These are phyloP conservation scores for Rhabdophis nuchalis DNA, from an alignment of 2,797 vertebrate species.

Conservation along the genomic window DNA sequence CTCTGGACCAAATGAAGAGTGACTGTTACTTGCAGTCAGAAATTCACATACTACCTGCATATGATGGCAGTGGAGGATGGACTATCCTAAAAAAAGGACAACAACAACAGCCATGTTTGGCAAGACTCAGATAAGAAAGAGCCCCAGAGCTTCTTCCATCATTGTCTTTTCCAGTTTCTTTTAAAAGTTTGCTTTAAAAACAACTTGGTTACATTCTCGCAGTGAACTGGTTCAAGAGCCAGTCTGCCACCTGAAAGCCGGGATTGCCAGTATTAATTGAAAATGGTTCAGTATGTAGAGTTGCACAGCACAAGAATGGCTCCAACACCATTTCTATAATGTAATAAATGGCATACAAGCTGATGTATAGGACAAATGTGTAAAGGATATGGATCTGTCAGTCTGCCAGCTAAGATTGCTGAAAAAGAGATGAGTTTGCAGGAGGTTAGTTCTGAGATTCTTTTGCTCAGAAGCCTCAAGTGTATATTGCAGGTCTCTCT, in stretches of 20 bases:
- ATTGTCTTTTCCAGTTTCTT: background rate
- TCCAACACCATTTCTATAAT: background rate
- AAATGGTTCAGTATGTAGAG: background rate
- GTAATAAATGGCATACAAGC: background rate
- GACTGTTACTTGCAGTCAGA: background rate
- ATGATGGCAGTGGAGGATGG: background rate
- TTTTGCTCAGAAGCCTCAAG: slow-evolving; percentile 38
- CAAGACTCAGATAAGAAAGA: background rate
- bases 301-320: background rate
- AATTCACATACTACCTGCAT: background rate
- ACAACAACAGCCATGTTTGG: background rate
- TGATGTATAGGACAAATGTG: background rate
- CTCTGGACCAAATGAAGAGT: background rate
- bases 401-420: slow-evolving; percentile 48
- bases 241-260: background rate
- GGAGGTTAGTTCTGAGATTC: slow-evolving; percentile 11
- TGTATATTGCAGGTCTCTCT: slow-evolving; percentile 67
- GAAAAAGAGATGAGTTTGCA: slow-evolving; percentile 27
- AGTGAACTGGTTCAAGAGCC: background rate
- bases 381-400: slow-evolving; percentile 43
- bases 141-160: background rate
- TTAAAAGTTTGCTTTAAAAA: background rate
- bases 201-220: background rate
- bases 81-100: background rate
- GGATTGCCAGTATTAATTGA: background rate